Evolutionary conservation across 2,113 vertebrate species (phyloP), one percentile per base, ranked within the genome.

Genomic region (Puntigrus tetrazona): DNA sequence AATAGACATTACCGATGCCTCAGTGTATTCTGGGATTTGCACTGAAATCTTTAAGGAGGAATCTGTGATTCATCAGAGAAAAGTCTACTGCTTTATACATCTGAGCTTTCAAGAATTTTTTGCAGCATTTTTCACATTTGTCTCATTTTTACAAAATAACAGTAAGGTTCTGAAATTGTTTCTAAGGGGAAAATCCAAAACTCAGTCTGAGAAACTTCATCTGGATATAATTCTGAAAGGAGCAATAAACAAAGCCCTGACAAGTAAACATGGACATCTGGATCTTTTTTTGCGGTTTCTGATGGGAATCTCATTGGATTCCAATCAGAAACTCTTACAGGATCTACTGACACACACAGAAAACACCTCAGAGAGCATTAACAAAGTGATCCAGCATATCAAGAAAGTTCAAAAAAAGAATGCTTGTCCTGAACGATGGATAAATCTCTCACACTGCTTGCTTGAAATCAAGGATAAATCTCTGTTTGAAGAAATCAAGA

Each of bases 361-460:
- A n/a, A n/a, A n/a, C n/a, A n/a, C n/a, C n/a, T n/a, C n/a, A n/a
- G n/a, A n/a, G n/a, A n/a, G 22, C 52, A n/a, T 57, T 57, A 22
- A 57, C 7, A n/a, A 61, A 61, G 57, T 55, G 13, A 45, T 25
- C 5, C 52, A 61, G 22, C n/a, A 55, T n/a, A 34, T 77, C 75
- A 77, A 77, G 7, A 29, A 1, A 34, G 20, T 55, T 14, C 2
- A 77, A 77, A n/a, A 29, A 57, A 16, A 79, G 1, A 41, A 79
- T 38, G 3, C 29, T 25, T 38, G 11, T 8, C 36, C 57, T 43
- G 77, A 79, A 9, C 41, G 77, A 63, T 79, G 55, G n/a, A 29
- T 79, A 6, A 79, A 79, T 47, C 55, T 79, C 13, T 63, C 41
- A 6, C 77, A 61, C 5, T 79, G 77, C 7, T 61, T 79, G 77